Base-by-base conservation (phyloP, 2,797 vertebrate species). In the Notolepis coatsorum region DNA sequence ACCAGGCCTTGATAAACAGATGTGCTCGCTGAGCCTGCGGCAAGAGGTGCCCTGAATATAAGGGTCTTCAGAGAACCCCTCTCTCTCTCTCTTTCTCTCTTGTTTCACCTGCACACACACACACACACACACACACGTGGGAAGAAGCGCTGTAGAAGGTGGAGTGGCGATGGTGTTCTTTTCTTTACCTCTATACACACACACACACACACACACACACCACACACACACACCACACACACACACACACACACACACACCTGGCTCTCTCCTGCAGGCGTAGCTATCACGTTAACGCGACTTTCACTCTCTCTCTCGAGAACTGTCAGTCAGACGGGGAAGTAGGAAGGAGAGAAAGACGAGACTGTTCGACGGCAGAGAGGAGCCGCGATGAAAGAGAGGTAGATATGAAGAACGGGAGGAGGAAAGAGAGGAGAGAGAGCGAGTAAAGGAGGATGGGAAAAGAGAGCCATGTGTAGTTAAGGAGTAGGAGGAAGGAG, bases 1-100 rank as follows among this genome's bases (percentile, higher is more conserved):
- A 49, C 68, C 12, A 71, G 56, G 72, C 74, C 76, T 68, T 62
- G 66, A 81, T 81, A 83, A 91, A 86, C 87, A 87, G 84, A 89
- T 89, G 88, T 86, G 77, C 71, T 75, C 71, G 41, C 10, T 50
- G 60, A 69, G 86, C 91, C 84, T 0, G 43, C 61, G 87, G 86
- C 86, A 46, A 17, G 58, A 82, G 75, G 75, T 49, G 82, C 60
- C 81, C 88, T 84, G 59, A 61, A 85, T 87, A 85, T 87, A 80
- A 63, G 47, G 68, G 61, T 88, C 83, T 87, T 72, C 66, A 75
- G 85, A 85, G 86, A 75, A 71, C 81, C 69, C 27, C 43, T 66
- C 73, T 69, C 66, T 25, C 35, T n/a, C n/a, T n/a, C n/a, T n/a
- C n/a, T n/a, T n/a, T n/a, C n/a, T n/a, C n/a, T n/a, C n/a, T n/a